Conservation (phyloP, 2,888 invertebrate species). For the Lycia hirtaria region DNA sequence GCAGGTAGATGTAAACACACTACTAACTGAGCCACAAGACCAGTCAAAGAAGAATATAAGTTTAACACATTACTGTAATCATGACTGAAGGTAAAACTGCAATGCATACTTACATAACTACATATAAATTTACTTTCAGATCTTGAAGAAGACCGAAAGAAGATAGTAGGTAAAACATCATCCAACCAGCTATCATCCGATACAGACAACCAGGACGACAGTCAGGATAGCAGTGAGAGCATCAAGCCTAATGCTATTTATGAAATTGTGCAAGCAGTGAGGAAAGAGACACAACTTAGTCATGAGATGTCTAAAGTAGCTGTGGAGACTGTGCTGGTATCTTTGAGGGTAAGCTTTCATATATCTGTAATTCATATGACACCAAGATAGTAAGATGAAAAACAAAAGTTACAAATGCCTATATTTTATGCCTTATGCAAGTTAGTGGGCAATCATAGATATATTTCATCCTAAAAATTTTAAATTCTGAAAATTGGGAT, state of each 20-base stretch:
- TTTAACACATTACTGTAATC: too few species aligned
- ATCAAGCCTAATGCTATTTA: conserved; percentile 87
- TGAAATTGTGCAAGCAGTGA: conserved; percentile 91
- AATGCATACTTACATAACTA: too few species aligned
- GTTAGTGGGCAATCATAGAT: too few species aligned
- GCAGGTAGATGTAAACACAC: too few species aligned
- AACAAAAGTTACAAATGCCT: neutral
- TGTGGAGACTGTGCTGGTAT: conserved; percentile 90
- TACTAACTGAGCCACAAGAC: too few species aligned
- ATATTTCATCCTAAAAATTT: too few species aligned
- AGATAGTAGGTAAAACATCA: conserved; percentile 55
- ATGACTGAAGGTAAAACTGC: too few species aligned
- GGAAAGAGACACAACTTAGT: conserved; percentile 93
- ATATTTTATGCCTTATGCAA: too few species aligned
- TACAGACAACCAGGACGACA: conserved; percentile 79
- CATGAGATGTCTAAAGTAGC: conserved; percentile 95
- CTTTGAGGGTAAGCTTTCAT: conserved; percentile 66
- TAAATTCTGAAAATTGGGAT: too few species aligned
- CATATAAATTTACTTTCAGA: too few species aligned
- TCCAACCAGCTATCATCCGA: conserved; percentile 74
- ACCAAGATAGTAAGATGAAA: neutral
- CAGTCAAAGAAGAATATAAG: too few species aligned
- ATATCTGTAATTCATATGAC: too few species aligned
- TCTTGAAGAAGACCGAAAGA: conserved; percentile 54
- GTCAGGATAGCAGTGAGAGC: conserved; percentile 80